These are phyloP conservation scores for Agrotis ipsilon DNA, from an alignment of 2,888 invertebrate genomes.

Conservation along the genomic window DNA sequence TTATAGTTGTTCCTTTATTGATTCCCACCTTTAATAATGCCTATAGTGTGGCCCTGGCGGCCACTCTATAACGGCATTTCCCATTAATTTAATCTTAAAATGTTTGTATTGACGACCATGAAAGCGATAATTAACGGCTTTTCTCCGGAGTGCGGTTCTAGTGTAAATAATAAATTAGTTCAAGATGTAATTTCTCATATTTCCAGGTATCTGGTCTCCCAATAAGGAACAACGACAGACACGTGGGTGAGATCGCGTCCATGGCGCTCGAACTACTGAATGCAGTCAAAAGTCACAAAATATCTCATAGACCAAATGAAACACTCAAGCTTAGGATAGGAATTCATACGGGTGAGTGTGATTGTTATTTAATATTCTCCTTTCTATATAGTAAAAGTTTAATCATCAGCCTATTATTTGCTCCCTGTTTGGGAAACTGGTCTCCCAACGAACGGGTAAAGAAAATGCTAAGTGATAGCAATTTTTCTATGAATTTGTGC, in stretches of 20 bases:
- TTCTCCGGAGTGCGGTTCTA: no score
- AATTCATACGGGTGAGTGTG: constrained; percentile 95
- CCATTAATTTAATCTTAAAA: no score
- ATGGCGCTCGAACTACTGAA: constrained; percentile 97
- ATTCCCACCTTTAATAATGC: background rate
- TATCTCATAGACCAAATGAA: constrained; percentile 97
- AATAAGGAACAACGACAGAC: constrained; percentile 95
- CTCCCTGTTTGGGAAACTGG: no score
- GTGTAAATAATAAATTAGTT: background rate
- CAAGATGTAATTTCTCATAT: background rate
- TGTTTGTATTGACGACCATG: no score
- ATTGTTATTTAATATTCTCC: background rate
- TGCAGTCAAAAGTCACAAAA: constrained; percentile 96
- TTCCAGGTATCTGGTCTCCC: constrained; percentile 96
- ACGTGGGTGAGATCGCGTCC: constrained; percentile 98
- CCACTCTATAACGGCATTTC: no score
- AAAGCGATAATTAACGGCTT: no score
- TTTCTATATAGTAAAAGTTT: no score
- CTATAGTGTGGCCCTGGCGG: no score
- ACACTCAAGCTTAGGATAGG: constrained; percentile 97
- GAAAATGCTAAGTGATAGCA: no score
- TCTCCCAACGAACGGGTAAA: no score
- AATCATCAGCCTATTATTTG: no score
- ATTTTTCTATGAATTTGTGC: no score
- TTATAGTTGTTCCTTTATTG: constrained; percentile 44